These are phyloP conservation scores for Phallusia fumigata DNA, from an alignment of 23 tunicate species.

Conservation along the genomic window DNA sequence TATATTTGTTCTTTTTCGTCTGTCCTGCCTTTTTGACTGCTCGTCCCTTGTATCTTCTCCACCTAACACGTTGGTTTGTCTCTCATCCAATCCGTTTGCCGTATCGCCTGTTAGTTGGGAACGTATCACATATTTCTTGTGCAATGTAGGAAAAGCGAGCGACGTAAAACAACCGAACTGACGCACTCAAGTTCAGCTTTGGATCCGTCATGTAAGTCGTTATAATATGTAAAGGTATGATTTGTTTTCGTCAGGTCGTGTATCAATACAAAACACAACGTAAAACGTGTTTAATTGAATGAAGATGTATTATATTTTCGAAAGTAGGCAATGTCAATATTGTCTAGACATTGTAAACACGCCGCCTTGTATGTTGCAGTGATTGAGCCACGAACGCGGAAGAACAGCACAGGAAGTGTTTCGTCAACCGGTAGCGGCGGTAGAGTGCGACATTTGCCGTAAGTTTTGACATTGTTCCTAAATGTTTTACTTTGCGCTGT, in stretches of 20 bases:
- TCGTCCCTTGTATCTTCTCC: no score
- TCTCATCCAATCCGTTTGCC: no score
- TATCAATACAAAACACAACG: not conserved
- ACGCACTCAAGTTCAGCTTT: not conserved
- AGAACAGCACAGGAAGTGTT: slow-evolving; percentile 42
- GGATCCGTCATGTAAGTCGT: slow-evolving; percentile 6
- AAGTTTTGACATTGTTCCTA: not conserved
- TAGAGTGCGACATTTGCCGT: slow-evolving; percentile 9
- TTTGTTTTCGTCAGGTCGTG: not conserved
- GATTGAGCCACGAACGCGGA: slow-evolving; percentile 43
- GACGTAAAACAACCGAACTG: not conserved
- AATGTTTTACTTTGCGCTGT: not conserved
- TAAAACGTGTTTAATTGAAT: not conserved
- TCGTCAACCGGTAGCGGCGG: slow-evolving; percentile 59
- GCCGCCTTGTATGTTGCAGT: not conserved
- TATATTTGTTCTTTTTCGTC: no score
- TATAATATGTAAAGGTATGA: no score
- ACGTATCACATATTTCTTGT: no score
- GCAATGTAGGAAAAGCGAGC: not conserved
- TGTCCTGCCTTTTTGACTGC: no score
- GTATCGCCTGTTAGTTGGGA: no score
- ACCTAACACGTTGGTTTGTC: no score
- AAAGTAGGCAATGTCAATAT: not conserved
- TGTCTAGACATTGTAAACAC: not conserved
- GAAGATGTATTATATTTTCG: not conserved